Conservation (phyloP, 92 coral and sea anemone species). For the Zoanthus solanderi region DNA sequence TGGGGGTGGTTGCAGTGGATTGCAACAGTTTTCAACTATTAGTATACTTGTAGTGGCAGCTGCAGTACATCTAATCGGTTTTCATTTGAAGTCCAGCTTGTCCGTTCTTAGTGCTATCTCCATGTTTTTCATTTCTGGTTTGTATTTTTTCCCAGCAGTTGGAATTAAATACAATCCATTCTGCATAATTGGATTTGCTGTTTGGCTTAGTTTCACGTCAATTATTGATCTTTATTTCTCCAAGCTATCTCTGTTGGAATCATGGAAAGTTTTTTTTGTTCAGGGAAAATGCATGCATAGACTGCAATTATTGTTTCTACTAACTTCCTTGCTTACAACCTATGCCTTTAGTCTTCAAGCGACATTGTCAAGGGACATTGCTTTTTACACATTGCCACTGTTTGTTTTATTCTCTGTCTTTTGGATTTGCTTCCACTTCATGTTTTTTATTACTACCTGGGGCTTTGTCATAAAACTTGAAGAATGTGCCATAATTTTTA, state of each 20-base stretch:
- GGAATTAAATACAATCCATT: constrained; percentile 92
- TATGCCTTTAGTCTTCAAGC: constrained; percentile 78
- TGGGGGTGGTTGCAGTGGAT: constrained; percentile 81
- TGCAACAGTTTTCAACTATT: constrained; percentile 78
- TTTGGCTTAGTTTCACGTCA: constrained; percentile 83
- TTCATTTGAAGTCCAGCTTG: constrained; percentile 91
- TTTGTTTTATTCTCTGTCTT: constrained; percentile 76
- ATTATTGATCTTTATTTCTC: constrained; percentile 91
- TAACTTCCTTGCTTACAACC: constrained; percentile 63
- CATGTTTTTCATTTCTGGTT: constrained; percentile 78
- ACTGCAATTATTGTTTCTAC: constrained; percentile 66
- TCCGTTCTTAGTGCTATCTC: constrained; percentile 75
- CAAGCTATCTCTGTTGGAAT: constrained; percentile 84
- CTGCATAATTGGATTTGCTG: constrained; percentile 82
- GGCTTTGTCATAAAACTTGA: constrained; percentile 93
- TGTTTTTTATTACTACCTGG: constrained; percentile 93
- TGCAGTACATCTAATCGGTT: constrained; percentile 80
- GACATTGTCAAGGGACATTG: constrained; percentile 65
- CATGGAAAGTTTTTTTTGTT: constrained; percentile 86
- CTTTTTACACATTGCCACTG: constrained; percentile 79
- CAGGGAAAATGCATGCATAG: constrained; percentile 83
- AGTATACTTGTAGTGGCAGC: constrained; percentile 76
- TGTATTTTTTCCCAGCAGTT: constrained; percentile 89
- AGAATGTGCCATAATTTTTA: constrained; percentile 83
- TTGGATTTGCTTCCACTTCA: constrained; percentile 90